A percentile compares a stretch with the other conserved stretches of the same genome.
Evolutionary conservation across 2,888 invertebrate species (phyloP).

Genomic region (Andrena minutula): DNA sequence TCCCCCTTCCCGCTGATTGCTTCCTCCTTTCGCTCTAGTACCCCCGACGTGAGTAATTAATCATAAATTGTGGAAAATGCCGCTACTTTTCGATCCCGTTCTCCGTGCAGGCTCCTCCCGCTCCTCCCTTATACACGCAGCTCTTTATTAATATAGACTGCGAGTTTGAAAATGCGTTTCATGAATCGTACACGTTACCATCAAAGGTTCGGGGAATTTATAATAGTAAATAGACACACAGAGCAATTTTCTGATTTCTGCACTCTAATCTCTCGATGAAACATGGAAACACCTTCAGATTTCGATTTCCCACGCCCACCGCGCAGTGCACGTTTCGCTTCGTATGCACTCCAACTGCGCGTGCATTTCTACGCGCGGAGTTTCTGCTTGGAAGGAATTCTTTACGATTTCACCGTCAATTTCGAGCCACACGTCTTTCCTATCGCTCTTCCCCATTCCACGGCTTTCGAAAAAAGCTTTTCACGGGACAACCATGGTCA

Average conservation of each 20-base stretch:
- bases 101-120: too few species aligned
- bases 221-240: too few species aligned
- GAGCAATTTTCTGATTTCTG: too few species aligned
- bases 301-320: background rate
- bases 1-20: conserved; percentile 2
- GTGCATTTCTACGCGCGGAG: background rate
- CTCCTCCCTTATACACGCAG: background rate
- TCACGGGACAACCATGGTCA: conserved; percentile 24
- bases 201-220: too few species aligned
- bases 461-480: conserved; percentile 45
- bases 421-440: background rate
- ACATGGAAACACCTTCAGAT: background rate
- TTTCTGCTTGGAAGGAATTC: background rate
- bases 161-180: too few species aligned
- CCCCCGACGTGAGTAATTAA: conserved; percentile 20
- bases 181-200: too few species aligned
- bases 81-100: background rate
- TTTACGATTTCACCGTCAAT: conserved; percentile 24
- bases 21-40: background rate
- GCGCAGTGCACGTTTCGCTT: too few species aligned
- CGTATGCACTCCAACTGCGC: background rate
- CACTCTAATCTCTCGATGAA: too few species aligned
- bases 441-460: conserved; percentile 11
- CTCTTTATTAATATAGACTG: background rate
- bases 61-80: background rate